Base-by-base conservation (phyloP, 2,888 invertebrate genomes). In the Koerneria pararmatus region DNA sequence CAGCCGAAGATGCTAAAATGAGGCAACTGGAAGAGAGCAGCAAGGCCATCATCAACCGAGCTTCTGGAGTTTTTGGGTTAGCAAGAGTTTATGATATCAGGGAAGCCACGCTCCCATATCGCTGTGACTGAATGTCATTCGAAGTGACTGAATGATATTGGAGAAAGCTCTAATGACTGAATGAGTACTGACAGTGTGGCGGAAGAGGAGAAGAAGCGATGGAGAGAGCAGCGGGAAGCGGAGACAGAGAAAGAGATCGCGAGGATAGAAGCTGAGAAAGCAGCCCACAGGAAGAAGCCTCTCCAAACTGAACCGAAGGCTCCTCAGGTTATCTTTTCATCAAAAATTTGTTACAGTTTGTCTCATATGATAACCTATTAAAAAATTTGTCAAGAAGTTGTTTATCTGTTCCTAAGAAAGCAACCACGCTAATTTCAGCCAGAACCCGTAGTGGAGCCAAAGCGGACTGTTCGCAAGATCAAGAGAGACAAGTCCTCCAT, bases 141-240 rank as follows among this genome's bases (percentile, higher is more conserved):
- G 11, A 11, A 19, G n/a, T n/a, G n/a, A n/a, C n/a, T n/a, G n/a
- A n/a, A n/a, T 53, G 15, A n/a, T 53, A 15, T 11, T 22, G 15
- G 22, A 53, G 24, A 24, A 15, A 22, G 54, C 54, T 1, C 19
- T 22, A 11, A 27, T 22, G 8, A 31, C 32, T 15, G 34, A 29
- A 19, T 58, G 1, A 27, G 24, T 58, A 1, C 53, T 41, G 75
- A 62, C 66, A 76, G 74, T 29, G 74, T 73, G 66, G 80, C 79
- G 6, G 80, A 79, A 27, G 74, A 73, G 63, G 80, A 80, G 62
- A 77, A 78, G 54, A 69, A 71, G 34, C 70, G 74, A 51, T 79
- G 76, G 74, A 75, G 72, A 48, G 78, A 75, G 58, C 64, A 61
- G 37, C 69, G 76, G 22, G 76, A 78, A 41, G 74, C 72, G 15